Base-by-base conservation (phyloP, 2,797 vertebrate genomes). In the Fratercula arctica region DNA sequence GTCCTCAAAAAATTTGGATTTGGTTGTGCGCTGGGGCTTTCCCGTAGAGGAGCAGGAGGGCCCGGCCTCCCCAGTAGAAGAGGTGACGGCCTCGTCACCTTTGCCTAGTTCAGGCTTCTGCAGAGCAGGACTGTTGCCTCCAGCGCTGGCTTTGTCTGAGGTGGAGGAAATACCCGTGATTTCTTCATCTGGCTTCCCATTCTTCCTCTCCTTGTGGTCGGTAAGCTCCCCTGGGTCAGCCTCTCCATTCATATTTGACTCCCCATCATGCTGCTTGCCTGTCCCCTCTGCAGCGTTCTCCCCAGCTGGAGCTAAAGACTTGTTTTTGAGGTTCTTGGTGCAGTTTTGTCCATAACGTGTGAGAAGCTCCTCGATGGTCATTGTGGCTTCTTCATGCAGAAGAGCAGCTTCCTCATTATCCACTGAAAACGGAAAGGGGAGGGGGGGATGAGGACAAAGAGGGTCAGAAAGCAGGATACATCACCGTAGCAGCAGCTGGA, bases 1-100 rank as follows among this genome's bases (percentile, higher is more conserved):
- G 98, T 99, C 99, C 85, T 99, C 99, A 97, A 99, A 99, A 97
- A 99, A 99, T 97, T 99, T 99, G 94, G 99, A 99, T 98, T 99
- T 99, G 96, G 98, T 96, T 95, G 99, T 98, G 96, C 98, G 98
- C 93, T 98, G 97, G 82, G 98, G 96, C 96, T 99, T 98, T 79
- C 98, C 98, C 24, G 98, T 98, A n/a, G 99, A 99, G 86, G 99
- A 99, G 98, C 99, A 99, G 97, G 99, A 99, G 68, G 99, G 99
- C 61, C 99, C 99, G 39, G 99, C 99, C 80, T 99, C 99, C 89
- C 98, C 98, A 78, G 98, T 98, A 63, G 98, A 98, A 85, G 98
- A 98, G 69, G 97, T 97, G 88, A 97, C 96, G 78, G 98, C 98
- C 93, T 98, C 99, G 84, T 98, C 98, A 63, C 97, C 98, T 95